Conservation (phyloP, 92 coral and sea anemone genomes). For the Paragorgia papillata region DNA sequence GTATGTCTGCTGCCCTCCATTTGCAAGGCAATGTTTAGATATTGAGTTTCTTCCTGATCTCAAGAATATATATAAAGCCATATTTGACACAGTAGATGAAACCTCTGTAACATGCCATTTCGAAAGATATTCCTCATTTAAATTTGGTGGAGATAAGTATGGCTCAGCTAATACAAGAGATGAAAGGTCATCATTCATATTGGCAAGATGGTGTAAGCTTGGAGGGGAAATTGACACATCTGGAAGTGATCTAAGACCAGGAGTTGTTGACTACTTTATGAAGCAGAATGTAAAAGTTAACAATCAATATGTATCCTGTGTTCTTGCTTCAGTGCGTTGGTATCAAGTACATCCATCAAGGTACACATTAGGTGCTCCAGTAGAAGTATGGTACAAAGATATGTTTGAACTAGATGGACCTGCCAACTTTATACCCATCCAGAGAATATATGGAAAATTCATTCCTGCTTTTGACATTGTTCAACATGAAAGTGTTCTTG, state of each 20-base stretch:
- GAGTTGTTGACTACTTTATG: constrained; percentile 39
- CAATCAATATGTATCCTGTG: constrained; percentile 39
- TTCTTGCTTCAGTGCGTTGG: constrained; percentile 53
- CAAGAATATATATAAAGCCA: constrained; percentile 44
- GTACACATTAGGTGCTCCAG: constrained; percentile 47
- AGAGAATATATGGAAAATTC: constrained; percentile 51
- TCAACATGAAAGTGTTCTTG: constrained; percentile 41
- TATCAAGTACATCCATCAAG: constrained; percentile 57
- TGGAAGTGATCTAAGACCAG: constrained; percentile 55
- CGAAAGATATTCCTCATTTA: constrained; percentile 40
- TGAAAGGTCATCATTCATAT: constrained; percentile 47
- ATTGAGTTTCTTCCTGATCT: constrained; percentile 44
- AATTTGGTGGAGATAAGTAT: constrained; percentile 41
- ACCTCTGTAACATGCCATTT: constrained; percentile 48
- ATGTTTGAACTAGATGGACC: constrained; percentile 52
- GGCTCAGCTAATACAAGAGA: constrained; percentile 49
- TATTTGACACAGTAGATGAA: constrained; percentile 58
- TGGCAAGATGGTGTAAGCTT: constrained; percentile 63
- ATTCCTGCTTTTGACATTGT: constrained; percentile 52
- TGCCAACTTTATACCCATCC: constrained; percentile 54
- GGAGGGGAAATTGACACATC: constrained; percentile 50
- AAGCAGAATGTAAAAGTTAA: constrained; percentile 43
- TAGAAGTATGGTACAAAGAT: constrained; percentile 57
- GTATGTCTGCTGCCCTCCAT: too few relatives aligned
- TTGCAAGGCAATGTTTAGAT: constrained; percentile 28